phyloP scores from a whole-genome alignment of 2,888 invertebrate species.

The Andricus curvator region DNA sequence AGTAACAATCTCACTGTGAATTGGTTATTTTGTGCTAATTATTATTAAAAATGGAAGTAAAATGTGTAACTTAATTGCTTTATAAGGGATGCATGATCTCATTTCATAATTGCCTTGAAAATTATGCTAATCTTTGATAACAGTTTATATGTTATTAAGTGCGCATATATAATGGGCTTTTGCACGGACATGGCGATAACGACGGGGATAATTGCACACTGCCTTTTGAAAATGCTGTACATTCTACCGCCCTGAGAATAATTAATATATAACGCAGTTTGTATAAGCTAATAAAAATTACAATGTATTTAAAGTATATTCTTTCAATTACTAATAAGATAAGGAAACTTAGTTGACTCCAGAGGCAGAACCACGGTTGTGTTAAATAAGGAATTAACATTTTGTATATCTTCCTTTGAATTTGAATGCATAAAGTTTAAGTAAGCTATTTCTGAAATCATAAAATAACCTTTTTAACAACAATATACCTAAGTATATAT shows the following conservation, averaged over 20 bases:
- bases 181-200: constrained; percentile 63
- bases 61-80: constrained; percentile 41
- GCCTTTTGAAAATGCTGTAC: constrained; percentile 43
- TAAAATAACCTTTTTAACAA: not conserved
- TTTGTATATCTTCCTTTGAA: not conserved
- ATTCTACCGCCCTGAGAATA: constrained; percentile 26
- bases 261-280: constrained; percentile 17
- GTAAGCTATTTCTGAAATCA: not conserved
- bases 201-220: constrained; percentile 68
- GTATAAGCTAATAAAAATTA: not conserved
- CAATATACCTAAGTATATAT: not conserved
- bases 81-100: constrained; percentile 26
- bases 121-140: not conserved
- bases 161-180: constrained; percentile 40
- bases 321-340: constrained; percentile 11
- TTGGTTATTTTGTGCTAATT: too few relatives aligned
- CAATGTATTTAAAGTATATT: not conserved
- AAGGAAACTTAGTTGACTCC: not conserved
- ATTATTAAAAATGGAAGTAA: too few relatives aligned
- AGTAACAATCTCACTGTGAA: too few relatives aligned
- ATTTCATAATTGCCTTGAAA: not conserved
- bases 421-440: not conserved
- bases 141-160: not conserved
- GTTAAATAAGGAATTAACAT: not conserved
- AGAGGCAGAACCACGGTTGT: not conserved